Evolutionary conservation across 2,113 vertebrate species (phyloP), one percentile per base, ranked within the genome.

Genomic region (Cyprinus carpio): DNA sequence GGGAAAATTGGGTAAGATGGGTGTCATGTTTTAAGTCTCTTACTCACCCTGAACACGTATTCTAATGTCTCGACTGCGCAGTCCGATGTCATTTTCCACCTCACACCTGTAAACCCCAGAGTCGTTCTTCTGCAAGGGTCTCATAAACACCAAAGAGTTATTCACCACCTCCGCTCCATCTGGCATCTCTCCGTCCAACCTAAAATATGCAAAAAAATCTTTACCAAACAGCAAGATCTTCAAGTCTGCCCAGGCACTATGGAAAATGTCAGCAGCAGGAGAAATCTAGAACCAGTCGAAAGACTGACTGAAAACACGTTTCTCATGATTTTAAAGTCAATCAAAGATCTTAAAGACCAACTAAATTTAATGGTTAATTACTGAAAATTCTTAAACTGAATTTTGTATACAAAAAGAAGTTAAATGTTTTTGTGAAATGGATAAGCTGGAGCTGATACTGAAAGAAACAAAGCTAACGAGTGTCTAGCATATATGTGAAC

Each of bases 81-180:
- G 95, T 91, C 96, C 97, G 90, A 99, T 96, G 79, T 96, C 93
- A 91, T 99, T 99, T 81, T 95, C 96, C 89, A 97, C 98, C 91
- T 96, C 97, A 90, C 98, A 99, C 90, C 97, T 88, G 0, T 99
- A 99, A 90, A 97, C 96, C 31, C 98, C 98, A 62, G 95, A 97
- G 92, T 98, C 96, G 89, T 98, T 99, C 77, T 95, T 95, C 86
- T 95, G 96, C 91, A 99, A 90, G 4, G 98, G 96, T 79, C 94
- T 93, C 87, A 93, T 95, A 93, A 99, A 99, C 89, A 96, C 94
- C 92, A 99, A 92, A 78, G 97, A 97, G 92, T 95, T 96, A 91
- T 99, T 98, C 84, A 96, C 90, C 90, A 96, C 89, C 84, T 96
- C 90, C 89, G 98, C 92, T 13, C 97, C 98, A 54, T 96, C 95